phyloP scores from a whole-genome alignment of 2,113 vertebrate species.

The Taxidea taxus region DNA sequence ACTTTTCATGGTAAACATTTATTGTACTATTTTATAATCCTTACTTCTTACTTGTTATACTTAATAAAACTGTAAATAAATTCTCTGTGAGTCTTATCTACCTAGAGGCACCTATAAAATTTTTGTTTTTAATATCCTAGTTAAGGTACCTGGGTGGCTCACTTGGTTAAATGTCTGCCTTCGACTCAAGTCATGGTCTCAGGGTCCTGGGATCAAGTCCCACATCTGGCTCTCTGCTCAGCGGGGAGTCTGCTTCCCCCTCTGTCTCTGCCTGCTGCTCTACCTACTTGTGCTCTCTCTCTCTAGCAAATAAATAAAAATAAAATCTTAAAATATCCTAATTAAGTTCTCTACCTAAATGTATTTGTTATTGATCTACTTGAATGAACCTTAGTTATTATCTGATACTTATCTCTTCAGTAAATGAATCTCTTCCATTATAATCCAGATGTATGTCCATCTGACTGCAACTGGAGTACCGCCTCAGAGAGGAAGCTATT shows the following conservation, averaged over 20 bases:
- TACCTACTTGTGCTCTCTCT: too few relatives aligned
- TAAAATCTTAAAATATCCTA: neutral
- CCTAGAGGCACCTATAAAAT: neutral
- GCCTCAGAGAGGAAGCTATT: neutral
- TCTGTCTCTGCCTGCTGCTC: too few relatives aligned
- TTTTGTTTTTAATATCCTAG: constrained; percentile 26
- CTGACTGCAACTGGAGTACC: neutral
- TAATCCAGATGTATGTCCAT: neutral
- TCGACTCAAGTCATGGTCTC: too few relatives aligned
- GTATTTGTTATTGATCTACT: constrained; percentile 20
- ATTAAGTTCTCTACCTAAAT: neutral
- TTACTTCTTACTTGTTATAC: constrained; percentile 43
- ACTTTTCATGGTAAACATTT: constrained; percentile 65
- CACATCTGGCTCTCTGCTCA: too few relatives aligned
- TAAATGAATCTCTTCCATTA: neutral
- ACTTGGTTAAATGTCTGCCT: too few relatives aligned
- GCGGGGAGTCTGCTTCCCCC: too few relatives aligned
- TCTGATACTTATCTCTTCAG: constrained; percentile 1
- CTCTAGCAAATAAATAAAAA: too few relatives aligned
- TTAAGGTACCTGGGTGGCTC: neutral
- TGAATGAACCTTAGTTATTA: neutral
- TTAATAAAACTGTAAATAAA: constrained; percentile 57
- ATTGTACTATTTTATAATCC: constrained; percentile 55
- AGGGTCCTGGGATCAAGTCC: too few relatives aligned
- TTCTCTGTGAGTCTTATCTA: neutral